Percentiles rank a stretch among this genome's conserved stretches.
These are phyloP conservation scores for Apamea crenata DNA, from an alignment of 2,888 invertebrate species.

Conservation along the genomic window DNA sequence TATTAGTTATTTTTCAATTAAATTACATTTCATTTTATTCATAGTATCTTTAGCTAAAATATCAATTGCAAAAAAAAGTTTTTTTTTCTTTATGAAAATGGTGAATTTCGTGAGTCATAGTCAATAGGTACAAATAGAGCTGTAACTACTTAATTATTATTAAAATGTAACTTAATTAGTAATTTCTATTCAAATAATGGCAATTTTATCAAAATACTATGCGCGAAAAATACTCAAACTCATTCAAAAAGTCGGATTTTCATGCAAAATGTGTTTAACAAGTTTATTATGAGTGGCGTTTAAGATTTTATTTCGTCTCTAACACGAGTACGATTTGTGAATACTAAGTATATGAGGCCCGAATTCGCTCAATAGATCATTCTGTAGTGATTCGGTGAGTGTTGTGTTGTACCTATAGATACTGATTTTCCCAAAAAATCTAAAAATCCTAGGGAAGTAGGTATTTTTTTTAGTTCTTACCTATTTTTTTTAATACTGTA, in stretches of 20 bases:
- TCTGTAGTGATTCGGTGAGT: conserved; percentile 17
- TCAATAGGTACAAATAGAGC: not conserved
- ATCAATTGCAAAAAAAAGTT: not conserved
- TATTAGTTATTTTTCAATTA: too few relatives aligned
- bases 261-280: conserved; percentile 23
- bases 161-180: not conserved
- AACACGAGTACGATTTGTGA: conserved; percentile 40
- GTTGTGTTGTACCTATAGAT: conserved; percentile 14
- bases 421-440: not conserved
- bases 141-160: not conserved
- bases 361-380: conserved; percentile 3
- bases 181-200: conserved; percentile 23
- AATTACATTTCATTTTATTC: too few relatives aligned
- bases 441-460: not conserved
- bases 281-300: conserved; percentile 10
- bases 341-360: conserved; percentile 50
- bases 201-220: conserved; percentile 22
- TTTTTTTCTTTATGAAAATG: not conserved
- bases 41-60: too few relatives aligned
- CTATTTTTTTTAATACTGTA: not conserved
- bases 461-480: not conserved
- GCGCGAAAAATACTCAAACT: not conserved
- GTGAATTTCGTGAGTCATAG: too few relatives aligned
- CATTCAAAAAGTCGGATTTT: conserved; percentile 33
- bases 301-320: conserved; percentile 39